These are phyloP conservation scores for Lathronympha strigana DNA, from an alignment of 2,888 invertebrate genomes.

Conservation along the genomic window DNA sequence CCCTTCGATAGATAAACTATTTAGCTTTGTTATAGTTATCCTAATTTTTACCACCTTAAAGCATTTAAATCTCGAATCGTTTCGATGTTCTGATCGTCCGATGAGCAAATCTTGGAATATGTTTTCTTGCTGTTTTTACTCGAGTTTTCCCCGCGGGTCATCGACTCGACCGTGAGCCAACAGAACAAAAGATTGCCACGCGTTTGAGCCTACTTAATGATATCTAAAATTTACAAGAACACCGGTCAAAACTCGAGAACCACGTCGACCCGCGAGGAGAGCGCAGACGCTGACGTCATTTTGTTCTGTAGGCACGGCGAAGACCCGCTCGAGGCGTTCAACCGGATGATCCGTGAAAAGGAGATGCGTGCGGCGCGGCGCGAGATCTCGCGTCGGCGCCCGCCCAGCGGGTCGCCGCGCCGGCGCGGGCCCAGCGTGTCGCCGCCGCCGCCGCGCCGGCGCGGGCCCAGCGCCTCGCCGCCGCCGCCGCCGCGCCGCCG, in stretches of 20 bases:
- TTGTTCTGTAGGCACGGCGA: constrained; percentile 86
- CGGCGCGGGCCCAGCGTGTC: constrained; percentile 54
- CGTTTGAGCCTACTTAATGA: background rate
- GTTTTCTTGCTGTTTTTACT: background rate
- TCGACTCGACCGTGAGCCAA: constrained; percentile 28
- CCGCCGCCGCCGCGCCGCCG: constrained; percentile 63
- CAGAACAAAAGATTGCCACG: constrained; percentile 16
- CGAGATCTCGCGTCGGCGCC: constrained; percentile 85
- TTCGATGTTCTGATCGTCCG: background rate
- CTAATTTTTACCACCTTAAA: no score
- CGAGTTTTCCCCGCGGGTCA: constrained; percentile 10
- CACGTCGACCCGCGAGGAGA: constrained; percentile 3
- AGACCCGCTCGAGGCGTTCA: constrained; percentile 94
- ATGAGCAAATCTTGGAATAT: background rate
- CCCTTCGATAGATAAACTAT: no score
- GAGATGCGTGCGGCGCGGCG: constrained; percentile 88
- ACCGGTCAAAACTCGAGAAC: background rate
- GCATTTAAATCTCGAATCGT: background rate
- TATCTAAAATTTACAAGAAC: background rate
- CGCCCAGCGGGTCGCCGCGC: constrained; percentile 55
- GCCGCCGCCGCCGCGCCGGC: constrained; percentile 70
- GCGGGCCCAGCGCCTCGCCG: constrained; percentile 78
- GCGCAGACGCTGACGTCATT: constrained; percentile 36
- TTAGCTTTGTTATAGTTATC: no score
- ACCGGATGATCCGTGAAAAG: constrained; percentile 93